These are phyloP conservation scores for Eospalax fontanierii DNA, from an alignment of 2,797 vertebrate species.

Conservation along the genomic window DNA sequence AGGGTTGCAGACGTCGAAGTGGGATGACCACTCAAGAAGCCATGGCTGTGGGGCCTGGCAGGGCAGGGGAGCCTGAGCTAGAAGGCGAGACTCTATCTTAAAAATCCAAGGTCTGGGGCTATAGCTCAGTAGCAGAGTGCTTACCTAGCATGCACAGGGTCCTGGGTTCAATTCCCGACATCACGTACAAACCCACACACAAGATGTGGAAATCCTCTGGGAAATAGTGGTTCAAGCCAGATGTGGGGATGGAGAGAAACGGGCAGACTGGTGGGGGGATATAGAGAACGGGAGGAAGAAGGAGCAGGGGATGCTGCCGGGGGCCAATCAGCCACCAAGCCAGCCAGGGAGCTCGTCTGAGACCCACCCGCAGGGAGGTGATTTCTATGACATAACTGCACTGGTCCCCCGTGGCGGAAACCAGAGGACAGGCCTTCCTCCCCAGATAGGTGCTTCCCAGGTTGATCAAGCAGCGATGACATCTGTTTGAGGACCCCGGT, in stretches of 20 bases:
- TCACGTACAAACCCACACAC: not conserved
- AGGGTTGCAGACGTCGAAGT: not conserved
- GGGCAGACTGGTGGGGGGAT: not conserved
- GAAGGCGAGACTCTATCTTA: not conserved
- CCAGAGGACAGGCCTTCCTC: not conserved
- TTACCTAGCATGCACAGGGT: not conserved
- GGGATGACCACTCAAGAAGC: not conserved
- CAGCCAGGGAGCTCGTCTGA: not conserved
- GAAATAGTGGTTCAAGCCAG: not conserved
- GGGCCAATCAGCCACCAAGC: no score
- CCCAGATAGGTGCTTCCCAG: not conserved
- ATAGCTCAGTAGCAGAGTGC: not conserved
- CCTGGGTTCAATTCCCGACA: not conserved
- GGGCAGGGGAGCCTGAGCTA: not conserved
- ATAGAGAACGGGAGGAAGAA: rapidly evolving
- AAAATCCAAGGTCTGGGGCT: not conserved
- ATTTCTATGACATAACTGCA: not conserved
- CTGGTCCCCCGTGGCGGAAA: rapidly evolving
- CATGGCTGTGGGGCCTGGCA: no score
- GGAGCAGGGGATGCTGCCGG: no score
- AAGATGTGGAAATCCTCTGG: not conserved
- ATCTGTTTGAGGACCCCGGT: rapidly evolving
- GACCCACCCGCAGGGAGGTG: not conserved
- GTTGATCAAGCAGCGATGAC: rapidly evolving
- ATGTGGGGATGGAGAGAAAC: rapidly evolving